Percentiles rank a stretch among this genome's conserved stretches.
Evolutionary conservation across 2,113 vertebrate genomes (phyloP).

Genomic region (Oreotrochilus melanogaster): DNA sequence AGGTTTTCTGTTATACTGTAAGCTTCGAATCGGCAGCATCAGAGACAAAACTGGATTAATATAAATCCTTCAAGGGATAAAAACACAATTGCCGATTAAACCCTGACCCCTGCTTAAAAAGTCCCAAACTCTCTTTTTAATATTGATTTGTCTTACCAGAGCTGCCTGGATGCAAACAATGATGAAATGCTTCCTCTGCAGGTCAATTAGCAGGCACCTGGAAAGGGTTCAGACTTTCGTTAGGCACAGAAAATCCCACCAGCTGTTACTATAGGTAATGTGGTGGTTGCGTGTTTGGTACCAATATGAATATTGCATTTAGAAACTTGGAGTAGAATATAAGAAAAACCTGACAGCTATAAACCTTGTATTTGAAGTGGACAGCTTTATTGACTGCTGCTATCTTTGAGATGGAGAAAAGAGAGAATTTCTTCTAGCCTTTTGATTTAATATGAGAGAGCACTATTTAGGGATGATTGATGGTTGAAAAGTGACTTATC

Average conservation of each 20-base stretch:
- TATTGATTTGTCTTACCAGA: conserved; percentile 58
- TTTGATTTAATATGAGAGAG: conserved; percentile 28
- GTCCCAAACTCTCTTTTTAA: conserved; percentile 27
- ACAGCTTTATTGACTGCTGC: conserved; percentile 2
- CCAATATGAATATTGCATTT: conserved; percentile 16
- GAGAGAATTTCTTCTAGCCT: background rate
- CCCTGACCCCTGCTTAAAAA: conserved; percentile 30
- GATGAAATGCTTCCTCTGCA: conserved; percentile 40
- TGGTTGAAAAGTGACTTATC: conserved; percentile 43
- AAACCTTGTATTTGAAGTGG: background rate
- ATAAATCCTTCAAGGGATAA: conserved; percentile 57
- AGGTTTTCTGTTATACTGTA: conserved; percentile 15
- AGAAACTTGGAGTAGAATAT: conserved; percentile 2
- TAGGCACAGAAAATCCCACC: conserved; percentile 6
- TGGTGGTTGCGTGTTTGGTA: background rate
- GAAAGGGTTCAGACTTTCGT: conserved; percentile 1
- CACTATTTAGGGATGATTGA: conserved; percentile 22
- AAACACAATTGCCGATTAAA: conserved; percentile 60
- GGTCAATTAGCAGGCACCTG: conserved; percentile 45
- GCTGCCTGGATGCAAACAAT: conserved; percentile 11
- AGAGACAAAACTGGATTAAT: conserved; percentile 58
- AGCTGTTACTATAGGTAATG: background rate
- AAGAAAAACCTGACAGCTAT: conserved; percentile 14
- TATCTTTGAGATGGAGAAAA: conserved; percentile 2
- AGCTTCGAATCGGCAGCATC: conserved; percentile 14